Conservation (phyloP, 2,888 invertebrate species). For the Corythucha ciliata region DNA sequence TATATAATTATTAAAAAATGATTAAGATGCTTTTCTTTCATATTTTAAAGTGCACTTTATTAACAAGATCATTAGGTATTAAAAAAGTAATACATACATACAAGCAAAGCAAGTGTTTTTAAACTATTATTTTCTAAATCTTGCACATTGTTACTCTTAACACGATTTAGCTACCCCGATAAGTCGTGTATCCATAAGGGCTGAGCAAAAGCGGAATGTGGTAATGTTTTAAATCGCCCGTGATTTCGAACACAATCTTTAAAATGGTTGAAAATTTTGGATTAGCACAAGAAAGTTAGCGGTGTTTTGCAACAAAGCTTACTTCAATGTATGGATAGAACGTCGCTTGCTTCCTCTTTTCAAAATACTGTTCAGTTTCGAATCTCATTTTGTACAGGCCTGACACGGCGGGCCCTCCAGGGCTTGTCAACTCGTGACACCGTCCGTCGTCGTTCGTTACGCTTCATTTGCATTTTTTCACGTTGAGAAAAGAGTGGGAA, state of each 20-base stretch:
- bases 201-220: slow-evolving; percentile 67
- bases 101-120: no score
- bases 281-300: no score
- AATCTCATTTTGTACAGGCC: slow-evolving; percentile 68
- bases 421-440: slow-evolving; percentile 48
- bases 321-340: slow-evolving; percentile 72
- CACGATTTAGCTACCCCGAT: slow-evolving; percentile 47
- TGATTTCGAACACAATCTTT: slow-evolving; percentile 61
- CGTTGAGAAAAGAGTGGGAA: slow-evolving; percentile 29
- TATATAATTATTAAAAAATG: no score
- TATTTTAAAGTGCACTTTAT: no score
- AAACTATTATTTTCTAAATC: no score
- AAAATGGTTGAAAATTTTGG: slow-evolving; percentile 34
- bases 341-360: slow-evolving; percentile 49
- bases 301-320: no score
- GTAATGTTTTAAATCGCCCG: slow-evolving; percentile 54
- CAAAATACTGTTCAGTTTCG: slow-evolving; percentile 62
- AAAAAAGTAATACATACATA: no score
- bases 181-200: slow-evolving; percentile 69
- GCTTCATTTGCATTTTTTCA: no score
- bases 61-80: no score
- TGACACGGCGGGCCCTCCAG: slow-evolving; percentile 45
- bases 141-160: not conserved
- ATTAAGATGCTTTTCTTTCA: no score
- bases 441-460: slow-evolving; percentile 58